Evolutionary conservation across 2,888 invertebrate genomes (phyloP).

Genomic region (Osmoderma eremita): DNA sequence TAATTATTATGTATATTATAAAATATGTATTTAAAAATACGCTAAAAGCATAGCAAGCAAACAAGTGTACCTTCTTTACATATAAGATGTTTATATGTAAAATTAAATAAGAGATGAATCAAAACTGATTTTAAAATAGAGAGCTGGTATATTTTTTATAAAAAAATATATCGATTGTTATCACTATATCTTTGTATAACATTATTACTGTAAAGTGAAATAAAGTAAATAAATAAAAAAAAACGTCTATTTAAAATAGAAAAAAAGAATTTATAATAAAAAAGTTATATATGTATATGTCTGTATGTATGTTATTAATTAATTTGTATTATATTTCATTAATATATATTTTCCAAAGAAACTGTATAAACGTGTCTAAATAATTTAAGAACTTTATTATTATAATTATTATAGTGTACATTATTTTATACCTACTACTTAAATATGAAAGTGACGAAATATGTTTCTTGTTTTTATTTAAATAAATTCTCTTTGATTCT

Average conservation of each 20-base stretch:
- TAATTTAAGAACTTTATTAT: conserved; percentile 42
- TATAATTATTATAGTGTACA: conserved; percentile 54
- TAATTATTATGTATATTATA: conserved; percentile 11
- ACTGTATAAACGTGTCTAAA: conserved; percentile 45
- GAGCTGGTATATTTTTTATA: conserved; percentile 58
- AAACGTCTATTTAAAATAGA: conserved; percentile 47
- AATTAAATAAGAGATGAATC: too few relatives aligned
- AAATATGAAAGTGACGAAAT: conserved; percentile 45
- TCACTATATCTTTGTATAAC: conserved; percentile 56
- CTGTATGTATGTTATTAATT: conserved; percentile 55
- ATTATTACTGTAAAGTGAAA: conserved; percentile 58
- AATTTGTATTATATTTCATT: conserved; percentile 56
- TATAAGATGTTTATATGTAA: conserved; percentile 31
- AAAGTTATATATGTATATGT: conserved; percentile 48
- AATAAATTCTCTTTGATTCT: conserved; percentile 54
- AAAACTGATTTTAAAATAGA: conserved; percentile 21
- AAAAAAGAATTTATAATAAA: neutral
- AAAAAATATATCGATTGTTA: conserved; percentile 60
- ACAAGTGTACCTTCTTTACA: conserved; percentile 60
- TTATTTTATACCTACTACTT: conserved; percentile 61
- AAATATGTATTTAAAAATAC: conserved; percentile 59
- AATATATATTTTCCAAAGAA: conserved; percentile 47
- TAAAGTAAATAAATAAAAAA: conserved; percentile 57
- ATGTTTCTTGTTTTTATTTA: conserved; percentile 63
- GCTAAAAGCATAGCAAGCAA: conserved; percentile 53